Conservation (phyloP, 1,140 invertebrate genomes). For the Drosophila lini region DNA sequence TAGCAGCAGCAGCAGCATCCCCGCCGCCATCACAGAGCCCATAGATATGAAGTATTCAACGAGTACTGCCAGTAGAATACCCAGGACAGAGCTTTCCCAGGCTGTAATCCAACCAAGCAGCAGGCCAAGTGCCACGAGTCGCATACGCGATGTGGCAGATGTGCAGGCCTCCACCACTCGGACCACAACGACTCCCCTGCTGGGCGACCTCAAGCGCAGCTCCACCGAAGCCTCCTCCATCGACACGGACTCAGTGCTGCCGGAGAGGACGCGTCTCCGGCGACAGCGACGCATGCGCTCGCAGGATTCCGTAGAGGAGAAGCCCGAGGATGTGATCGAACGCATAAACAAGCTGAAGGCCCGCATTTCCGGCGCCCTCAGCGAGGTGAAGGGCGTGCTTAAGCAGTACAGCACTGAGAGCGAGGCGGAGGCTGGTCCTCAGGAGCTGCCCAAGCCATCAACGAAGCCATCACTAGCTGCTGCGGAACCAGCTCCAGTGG, state of each 20-base stretch:
- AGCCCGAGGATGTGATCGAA: conserved; percentile 75
- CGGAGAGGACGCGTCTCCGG: conserved; percentile 67
- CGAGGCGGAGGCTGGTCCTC: conserved; percentile 43
- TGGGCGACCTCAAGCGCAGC: conserved; percentile 55
- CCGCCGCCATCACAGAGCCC: not conserved
- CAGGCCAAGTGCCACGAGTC: conserved; percentile 26
- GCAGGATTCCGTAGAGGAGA: conserved; percentile 71
- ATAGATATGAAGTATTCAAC: conserved; percentile 62
- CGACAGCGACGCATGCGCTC: conserved; percentile 72
- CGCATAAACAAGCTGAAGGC: conserved; percentile 75
- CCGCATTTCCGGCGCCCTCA: conserved; percentile 73
- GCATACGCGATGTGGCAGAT: conserved; percentile 22
- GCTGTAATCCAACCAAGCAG: not conserved
- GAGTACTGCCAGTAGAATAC: conserved; percentile 36
- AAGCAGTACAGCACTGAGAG: conserved; percentile 80
- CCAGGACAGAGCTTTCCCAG: not conserved
- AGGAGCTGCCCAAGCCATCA: conserved; percentile 1
- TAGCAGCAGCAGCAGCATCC: conserved; percentile 10
- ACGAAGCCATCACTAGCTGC: not conserved
- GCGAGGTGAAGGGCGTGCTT: conserved; percentile 75
- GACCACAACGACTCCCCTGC: conserved; percentile 26
- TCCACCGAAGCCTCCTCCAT: conserved; percentile 61
- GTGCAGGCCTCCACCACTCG: not conserved
- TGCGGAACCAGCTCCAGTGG: conserved; percentile 38
- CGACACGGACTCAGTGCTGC: conserved; percentile 60